Conservation (phyloP, 2,888 invertebrate species). For the Phania funesta region DNA sequence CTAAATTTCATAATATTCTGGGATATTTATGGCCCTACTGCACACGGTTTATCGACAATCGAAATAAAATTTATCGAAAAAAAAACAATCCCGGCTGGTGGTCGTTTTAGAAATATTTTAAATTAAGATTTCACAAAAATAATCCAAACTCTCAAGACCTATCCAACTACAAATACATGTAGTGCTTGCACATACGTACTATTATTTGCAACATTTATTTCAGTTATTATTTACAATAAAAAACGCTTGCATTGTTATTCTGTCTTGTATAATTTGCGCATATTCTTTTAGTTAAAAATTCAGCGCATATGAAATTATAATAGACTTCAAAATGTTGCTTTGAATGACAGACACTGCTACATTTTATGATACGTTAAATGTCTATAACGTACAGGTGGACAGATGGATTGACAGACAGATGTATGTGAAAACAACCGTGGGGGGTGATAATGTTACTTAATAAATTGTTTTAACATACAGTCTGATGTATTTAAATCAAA, state of each 20-base stretch:
- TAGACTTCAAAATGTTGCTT: conserved; percentile 30
- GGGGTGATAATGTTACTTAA: background rate
- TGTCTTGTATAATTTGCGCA: background rate
- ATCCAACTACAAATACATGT: background rate
- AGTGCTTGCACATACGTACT: background rate
- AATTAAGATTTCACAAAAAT: background rate
- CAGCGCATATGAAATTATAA: conserved; percentile 28
- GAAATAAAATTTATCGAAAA: no score
- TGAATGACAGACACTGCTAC: conserved; percentile 38
- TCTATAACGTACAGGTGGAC: conserved; percentile 1
- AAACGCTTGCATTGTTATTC: background rate
- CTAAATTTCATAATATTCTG: background rate
- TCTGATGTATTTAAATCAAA: conserved; percentile 11
- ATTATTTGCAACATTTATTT: background rate
- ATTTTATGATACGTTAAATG: conserved; percentile 29
- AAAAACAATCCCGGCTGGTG: no score
- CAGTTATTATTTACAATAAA: background rate
- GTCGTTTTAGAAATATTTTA: background rate
- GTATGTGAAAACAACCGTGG: background rate
- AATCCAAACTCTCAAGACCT: background rate
- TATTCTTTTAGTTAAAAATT: conserved; percentile 11
- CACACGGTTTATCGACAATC: no score
- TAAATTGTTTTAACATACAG: conserved; percentile 24
- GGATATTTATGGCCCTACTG: no score
- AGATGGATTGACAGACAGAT: background rate